Percentiles rank a stretch among this genome's conserved stretches.
These are phyloP conservation scores for Lepidothrix coronata DNA, from an alignment of 2,113 vertebrate genomes.

Conservation along the genomic window DNA sequence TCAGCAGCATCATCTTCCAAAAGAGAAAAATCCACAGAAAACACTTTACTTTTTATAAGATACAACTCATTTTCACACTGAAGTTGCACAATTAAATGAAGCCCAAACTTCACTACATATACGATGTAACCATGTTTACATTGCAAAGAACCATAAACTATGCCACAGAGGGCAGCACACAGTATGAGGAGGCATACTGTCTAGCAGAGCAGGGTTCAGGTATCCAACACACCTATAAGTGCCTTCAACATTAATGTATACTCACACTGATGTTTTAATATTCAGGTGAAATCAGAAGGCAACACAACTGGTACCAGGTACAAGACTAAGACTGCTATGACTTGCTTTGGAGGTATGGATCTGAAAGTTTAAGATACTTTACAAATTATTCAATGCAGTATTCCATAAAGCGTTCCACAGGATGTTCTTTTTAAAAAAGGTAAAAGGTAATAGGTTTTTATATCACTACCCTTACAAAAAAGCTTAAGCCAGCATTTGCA, in stretches of 20 bases:
- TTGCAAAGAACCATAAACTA: background rate
- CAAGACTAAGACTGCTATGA: background rate
- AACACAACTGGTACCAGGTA: background rate
- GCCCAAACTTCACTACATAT: background rate
- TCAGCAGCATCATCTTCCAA: background rate
- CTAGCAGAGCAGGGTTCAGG: background rate
- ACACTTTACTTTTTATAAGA: background rate
- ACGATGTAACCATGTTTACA: background rate
- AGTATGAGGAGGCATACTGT: fast-evolving
- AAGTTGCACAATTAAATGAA: background rate
- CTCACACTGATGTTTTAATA: background rate
- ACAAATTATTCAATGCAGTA: background rate
- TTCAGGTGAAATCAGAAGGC: background rate
- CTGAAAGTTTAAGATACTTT: background rate
- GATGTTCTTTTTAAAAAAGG: background rate
- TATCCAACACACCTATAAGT: fast-evolving
- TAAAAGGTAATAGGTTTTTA: background rate
- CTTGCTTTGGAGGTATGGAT: background rate
- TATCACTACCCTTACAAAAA: background rate
- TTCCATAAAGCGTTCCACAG: background rate
- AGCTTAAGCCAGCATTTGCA: background rate
- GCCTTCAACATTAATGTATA: background rate
- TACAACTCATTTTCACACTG: background rate
- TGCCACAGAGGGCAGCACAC: background rate
- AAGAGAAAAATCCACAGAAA: background rate